Base-by-base conservation (phyloP, 2,888 invertebrate species). In the Dryobota labecula region DNA sequence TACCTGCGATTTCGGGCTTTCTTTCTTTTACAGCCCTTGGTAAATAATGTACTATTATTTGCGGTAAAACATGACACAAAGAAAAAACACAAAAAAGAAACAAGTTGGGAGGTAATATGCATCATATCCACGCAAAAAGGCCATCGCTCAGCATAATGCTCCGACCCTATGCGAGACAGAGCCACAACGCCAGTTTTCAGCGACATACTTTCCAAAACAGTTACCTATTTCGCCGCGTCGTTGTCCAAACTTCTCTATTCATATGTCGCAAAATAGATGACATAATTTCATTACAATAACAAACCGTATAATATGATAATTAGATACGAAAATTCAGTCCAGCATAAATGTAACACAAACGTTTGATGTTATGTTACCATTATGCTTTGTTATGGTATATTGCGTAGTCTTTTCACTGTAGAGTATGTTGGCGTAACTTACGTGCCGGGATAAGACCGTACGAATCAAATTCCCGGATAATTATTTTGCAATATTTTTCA, bases 361-460 rank as follows among this genome's bases (percentile, higher is more conserved):
- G 1, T 58, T 53, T 18, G 2, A 56, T 78, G 68, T 82, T 80
- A 54, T 73, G 62, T 43, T 78, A 82, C 45, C 63, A 79, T 77
- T 77, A 76, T 51, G n/a, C 36, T 56, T 41, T 78, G 80, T 76
- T 67, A n/a, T 36, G 33, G 6, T 38, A 36, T 20, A 64, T 41
- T 27, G 24, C 20, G n/a, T 36, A 27, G 51, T 6, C 6, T 47
- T n/a, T 38, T 18, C 57, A 41, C 13, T 38, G 5, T 30, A 33
- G 2, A 27, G 41, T 20, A 13, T 24, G 3, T 38, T 41, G 27
- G 24, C 20, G 13, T 60, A 27, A 20, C 8, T 13, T 43, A 27
- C 27, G 20, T 1, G 11, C 18, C 11, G 8, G 24, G 9, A n/a
- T 38, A 38, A 38, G 0, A 18, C 24, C 58, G 58, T 38, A 27